Percentiles rank a stretch among this genome's conserved stretches.
Evolutionary conservation across 1,140 invertebrate genomes (phyloP).

Genomic region (Elymnias hypermnestra): DNA sequence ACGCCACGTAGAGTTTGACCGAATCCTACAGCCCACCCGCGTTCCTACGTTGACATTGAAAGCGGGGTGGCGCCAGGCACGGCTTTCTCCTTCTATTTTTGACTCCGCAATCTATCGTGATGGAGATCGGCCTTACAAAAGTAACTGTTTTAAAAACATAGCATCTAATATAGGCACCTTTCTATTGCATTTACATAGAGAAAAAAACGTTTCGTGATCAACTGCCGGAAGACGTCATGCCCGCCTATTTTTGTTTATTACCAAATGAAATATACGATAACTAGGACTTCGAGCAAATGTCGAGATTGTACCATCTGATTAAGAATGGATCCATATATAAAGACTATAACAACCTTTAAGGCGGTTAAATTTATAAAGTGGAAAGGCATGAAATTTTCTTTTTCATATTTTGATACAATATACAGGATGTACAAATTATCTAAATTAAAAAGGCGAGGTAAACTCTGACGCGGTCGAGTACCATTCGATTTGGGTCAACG

Average conservation of each 20-base stretch:
- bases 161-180: constrained; percentile 30
- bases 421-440: constrained; percentile 2
- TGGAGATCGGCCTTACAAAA: constrained; percentile 64
- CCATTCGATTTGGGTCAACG: constrained; percentile 67
- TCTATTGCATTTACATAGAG: constrained; percentile 47
- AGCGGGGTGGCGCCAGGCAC: constrained; percentile 64
- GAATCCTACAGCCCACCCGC: constrained; percentile 54
- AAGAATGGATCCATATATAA: no score
- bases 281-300: no score
- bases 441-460: constrained; percentile 44
- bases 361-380: no score
- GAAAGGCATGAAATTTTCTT: no score
- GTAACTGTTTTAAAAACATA: constrained; percentile 59
- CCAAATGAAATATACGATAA: no score
- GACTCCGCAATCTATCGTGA: constrained; percentile 63
- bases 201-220: constrained; percentile 12
- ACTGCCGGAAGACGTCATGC: neutral
- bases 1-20: constrained; percentile 9
- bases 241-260: no score
- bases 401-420: no score
- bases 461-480: constrained; percentile 50
- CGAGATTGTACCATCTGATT: no score
- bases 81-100: constrained; percentile 62
- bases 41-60: constrained; percentile 72
- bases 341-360: no score